Conservation (phyloP, 1,140 invertebrate genomes). For the Micrasema minimum region DNA sequence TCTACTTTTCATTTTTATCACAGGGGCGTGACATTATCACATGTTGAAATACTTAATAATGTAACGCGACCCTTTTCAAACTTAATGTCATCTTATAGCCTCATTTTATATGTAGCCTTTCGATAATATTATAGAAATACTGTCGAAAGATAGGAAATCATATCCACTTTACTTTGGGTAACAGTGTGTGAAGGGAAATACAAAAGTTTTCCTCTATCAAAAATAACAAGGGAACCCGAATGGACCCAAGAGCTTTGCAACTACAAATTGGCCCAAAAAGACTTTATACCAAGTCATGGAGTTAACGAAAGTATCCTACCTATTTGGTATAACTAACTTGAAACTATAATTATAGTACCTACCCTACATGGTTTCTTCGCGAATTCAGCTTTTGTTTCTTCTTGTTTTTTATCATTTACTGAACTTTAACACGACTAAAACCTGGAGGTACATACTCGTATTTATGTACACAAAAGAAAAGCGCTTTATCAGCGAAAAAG, state of each 20-base stretch:
- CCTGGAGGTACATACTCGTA: too few relatives aligned
- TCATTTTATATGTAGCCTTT: neutral
- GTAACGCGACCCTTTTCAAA: neutral
- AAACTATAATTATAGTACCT: neutral
- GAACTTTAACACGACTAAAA: neutral
- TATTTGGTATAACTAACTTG: neutral
- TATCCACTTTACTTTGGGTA: neutral
- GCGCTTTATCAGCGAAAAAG: too few relatives aligned
- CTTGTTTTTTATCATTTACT: neutral
- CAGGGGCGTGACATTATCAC: neutral
- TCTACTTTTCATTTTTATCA: neutral
- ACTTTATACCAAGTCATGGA: neutral
- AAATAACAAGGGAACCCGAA: slow-evolving; percentile 17
- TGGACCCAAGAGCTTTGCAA: neutral
- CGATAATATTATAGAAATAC: neutral
- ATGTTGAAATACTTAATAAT: neutral
- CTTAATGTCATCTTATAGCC: neutral
- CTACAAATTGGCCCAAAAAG: neutral
- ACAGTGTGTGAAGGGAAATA: slow-evolving; percentile 10
- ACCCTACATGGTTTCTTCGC: neutral
- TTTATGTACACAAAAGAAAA: too few relatives aligned
- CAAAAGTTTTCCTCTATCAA: neutral
- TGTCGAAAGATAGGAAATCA: neutral
- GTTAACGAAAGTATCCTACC: neutral
- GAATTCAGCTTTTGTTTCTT: neutral